Conservation (phyloP, 2,888 invertebrate species). For the Choristoneura rosaceana region DNA sequence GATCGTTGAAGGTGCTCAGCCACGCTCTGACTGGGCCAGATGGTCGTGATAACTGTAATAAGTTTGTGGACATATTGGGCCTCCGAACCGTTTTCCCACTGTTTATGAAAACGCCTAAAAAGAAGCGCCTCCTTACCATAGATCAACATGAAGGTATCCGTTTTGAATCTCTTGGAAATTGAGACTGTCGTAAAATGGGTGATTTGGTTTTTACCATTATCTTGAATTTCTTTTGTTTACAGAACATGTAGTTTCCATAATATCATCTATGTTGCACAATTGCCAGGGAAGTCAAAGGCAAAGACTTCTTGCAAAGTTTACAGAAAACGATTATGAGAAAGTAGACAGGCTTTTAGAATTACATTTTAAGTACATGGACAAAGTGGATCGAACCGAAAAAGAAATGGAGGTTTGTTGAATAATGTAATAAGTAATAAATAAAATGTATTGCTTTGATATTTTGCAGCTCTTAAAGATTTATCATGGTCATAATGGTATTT, state of each 20-base stretch:
- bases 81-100: slow-evolving; percentile 98
- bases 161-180: slow-evolving; percentile 8
- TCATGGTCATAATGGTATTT: slow-evolving; percentile 7
- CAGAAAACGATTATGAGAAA: slow-evolving; percentile 99
- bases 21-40: slow-evolving; percentile 98
- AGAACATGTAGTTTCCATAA: slow-evolving; percentile 97
- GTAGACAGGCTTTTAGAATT: slow-evolving; percentile 98
- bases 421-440: not conserved
- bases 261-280: slow-evolving; percentile 96
- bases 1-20: slow-evolving; percentile 98
- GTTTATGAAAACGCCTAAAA: slow-evolving; percentile 99
- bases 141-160: slow-evolving; percentile 94
- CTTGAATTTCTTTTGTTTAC: slow-evolving; percentile 45
- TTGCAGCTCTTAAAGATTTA: not conserved
- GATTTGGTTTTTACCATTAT: not conserved
- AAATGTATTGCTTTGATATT: not conserved
- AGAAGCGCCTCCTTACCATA: slow-evolving; percentile 91
- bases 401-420: slow-evolving; percentile 86
- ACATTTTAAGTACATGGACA: slow-evolving; percentile 98
- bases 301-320: slow-evolving; percentile 96
- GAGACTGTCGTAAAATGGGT: no score
- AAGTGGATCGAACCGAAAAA: slow-evolving; percentile 93
- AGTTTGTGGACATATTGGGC: slow-evolving; percentile 98
- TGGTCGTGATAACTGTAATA: slow-evolving; percentile 97
- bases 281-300: slow-evolving; percentile 96